Base-by-base conservation (phyloP, 2,113 vertebrate genomes). In the Mustela nigripes region DNA sequence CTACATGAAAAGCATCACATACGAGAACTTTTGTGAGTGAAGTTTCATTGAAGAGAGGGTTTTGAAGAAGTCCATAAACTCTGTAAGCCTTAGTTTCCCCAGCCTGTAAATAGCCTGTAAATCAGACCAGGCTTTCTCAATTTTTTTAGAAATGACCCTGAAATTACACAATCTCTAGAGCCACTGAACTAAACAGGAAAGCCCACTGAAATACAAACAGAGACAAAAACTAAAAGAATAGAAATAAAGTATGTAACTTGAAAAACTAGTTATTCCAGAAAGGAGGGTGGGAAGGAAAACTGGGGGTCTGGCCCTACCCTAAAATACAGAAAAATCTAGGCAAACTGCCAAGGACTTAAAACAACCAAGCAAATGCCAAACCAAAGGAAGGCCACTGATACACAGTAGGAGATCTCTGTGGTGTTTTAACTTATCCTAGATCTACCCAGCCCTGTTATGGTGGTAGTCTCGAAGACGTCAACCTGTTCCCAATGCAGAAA, bases 1-100 rank as follows among this genome's bases (percentile, higher is more conserved):
- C 62, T 95, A 94, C 93, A 58, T 63, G 62, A 91, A 95, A 94
- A 95, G 42, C 24, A 91, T 71, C 74, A 81, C 86, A 84, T 1
- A 91, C 9, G 79, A 83, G 3, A 81, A 84, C 26, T 94, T 91
- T 93, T 89, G 18, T 69, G 4, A 93, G 71, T 2, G 73, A 89
- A 92, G 14, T 89, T 91, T 74, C 74, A 85, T 24, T 96, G 48
- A 91, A 88, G 8, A 94, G 24, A 92, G 26, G 26, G 15, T 69
- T 96, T 42, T 78, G 11, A 94, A 83, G 91, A 95, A 85, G 65
- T 86, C 48, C 5, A 63, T 50, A 84, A 90, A 85, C 19, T 79
- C 71, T 71, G 45, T 62, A 33, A 94, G 45, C 24, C 63, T 94
- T 87, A 56, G 42, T 50, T 94, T 81, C 58, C 65, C 95, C 24